phyloP scores from a whole-genome alignment of 2,797 vertebrate genomes.

The Staurois parvus region DNA sequence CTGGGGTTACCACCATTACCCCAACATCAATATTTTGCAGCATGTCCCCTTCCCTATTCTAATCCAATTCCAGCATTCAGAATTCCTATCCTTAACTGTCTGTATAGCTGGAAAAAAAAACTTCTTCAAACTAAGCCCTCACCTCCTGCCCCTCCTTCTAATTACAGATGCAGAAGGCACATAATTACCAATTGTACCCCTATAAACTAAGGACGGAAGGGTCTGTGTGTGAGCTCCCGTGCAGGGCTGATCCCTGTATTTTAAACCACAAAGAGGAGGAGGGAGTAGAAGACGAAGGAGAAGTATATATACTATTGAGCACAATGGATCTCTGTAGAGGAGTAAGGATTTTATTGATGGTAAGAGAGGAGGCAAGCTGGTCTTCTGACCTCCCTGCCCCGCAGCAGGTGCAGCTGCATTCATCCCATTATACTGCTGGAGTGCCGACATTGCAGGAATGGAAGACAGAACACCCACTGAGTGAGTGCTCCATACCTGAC shows the following conservation, averaged over 20 bases:
- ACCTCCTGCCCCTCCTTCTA: slow-evolving; percentile 58
- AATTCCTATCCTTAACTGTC: slow-evolving; percentile 54
- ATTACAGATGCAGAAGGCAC: slow-evolving; percentile 61
- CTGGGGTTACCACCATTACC: background rate
- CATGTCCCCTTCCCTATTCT: background rate
- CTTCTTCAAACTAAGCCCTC: slow-evolving; percentile 55
- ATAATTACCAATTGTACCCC: slow-evolving; percentile 63
- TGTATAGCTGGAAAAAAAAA: slow-evolving; percentile 31
- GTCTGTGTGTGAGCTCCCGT: slow-evolving; percentile 50
- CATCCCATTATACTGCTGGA: slow-evolving; percentile 8
- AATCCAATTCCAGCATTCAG: slow-evolving; percentile 20
- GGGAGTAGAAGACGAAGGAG: slow-evolving; percentile 21
- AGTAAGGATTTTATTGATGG: slow-evolving; percentile 28
- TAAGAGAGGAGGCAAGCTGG: slow-evolving; percentile 43
- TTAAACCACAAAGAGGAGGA: slow-evolving; percentile 52
- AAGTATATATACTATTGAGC: slow-evolving; percentile 45
- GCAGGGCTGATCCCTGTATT: slow-evolving; percentile 53
- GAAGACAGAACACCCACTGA: slow-evolving; percentile 12
- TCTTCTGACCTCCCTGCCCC: slow-evolving; percentile 48
- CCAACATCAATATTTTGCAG: background rate
- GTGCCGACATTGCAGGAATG: slow-evolving; percentile 23
- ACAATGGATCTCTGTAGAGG: slow-evolving; percentile 59
- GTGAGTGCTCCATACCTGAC: slow-evolving; percentile 14
- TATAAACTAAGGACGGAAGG: slow-evolving; percentile 55
- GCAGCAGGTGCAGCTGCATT: slow-evolving; percentile 51